phyloP scores from a whole-genome alignment of 2,797 vertebrate genomes.

The Argya squamiceps region DNA sequence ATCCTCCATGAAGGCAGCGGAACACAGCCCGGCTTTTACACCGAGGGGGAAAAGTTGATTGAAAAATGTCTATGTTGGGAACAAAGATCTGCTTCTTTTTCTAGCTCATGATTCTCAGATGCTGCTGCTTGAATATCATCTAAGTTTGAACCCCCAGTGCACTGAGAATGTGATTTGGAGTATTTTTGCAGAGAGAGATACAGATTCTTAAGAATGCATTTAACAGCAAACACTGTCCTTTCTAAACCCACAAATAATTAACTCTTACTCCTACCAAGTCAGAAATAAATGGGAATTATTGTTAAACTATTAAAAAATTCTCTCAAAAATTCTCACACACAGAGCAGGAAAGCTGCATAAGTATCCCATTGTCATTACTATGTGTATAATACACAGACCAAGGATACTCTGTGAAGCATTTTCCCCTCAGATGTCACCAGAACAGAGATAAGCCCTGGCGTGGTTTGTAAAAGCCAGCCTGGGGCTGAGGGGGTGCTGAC shows the following conservation, averaged over 20 bases:
- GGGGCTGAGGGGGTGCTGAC: constrained; percentile 23
- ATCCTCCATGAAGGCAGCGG: background rate
- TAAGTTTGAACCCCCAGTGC: background rate
- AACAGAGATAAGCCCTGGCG: constrained; percentile 32
- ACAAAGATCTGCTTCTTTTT: constrained; percentile 48
- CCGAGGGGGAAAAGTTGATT: background rate
- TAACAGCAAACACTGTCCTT: background rate
- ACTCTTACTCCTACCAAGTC: background rate
- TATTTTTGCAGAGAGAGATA: background rate
- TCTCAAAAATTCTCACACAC: background rate
- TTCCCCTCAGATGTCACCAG: background rate
- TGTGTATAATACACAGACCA: background rate
- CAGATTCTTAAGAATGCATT: background rate
- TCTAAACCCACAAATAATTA: background rate
- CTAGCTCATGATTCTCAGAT: constrained; percentile 53
- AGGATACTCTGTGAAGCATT: background rate
- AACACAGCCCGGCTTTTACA: constrained; percentile 7
- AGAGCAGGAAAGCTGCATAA: background rate
- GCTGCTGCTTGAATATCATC: background rate
- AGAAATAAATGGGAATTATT: background rate
- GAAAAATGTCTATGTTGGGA: background rate
- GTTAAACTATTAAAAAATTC: background rate
- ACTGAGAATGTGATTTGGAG: background rate
- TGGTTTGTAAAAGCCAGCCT: constrained; percentile 4
- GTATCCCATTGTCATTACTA: background rate